Evolutionary conservation across 2,113 vertebrate species (phyloP), one percentile per base, ranked within the genome.

Genomic region (Proterorhinus semilunaris): DNA sequence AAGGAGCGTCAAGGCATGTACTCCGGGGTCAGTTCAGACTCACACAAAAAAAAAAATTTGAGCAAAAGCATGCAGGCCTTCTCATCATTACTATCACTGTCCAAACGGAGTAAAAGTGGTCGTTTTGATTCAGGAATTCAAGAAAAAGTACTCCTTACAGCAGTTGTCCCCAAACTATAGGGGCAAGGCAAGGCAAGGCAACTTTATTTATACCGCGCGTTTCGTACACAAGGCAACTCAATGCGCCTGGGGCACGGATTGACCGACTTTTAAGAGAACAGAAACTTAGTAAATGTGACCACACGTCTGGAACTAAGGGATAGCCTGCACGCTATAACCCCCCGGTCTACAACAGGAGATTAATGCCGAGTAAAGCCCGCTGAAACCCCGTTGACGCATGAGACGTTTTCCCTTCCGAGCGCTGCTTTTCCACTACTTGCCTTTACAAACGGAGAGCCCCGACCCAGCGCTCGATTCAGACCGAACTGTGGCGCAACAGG

Each of bases 401-500:
- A 81, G 79, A 72, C 70, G 50, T 64, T 52, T 13, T 65, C 46
- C 70, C 66, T 48, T 79, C 64, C 59, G 58, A 68, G 77, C 44
- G 15, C 51, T 61, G 5, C 46, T 47, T 45, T 55, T 57, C 21
- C 61, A 36, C 78, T 57, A 59, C 72, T 80, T 65, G 76, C 63
- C 80, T 74, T 64, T 75, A 63, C 46, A 80, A 78, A 78, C 72
- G 62, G 62, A 77, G 78, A 64, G 58, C 70, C 61, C 53, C 79
- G 43, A 71, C 55, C 61, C 57, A 52, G 43, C 36, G 48, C 73
- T 79, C 66, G 74, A 74, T 80, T 66, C 72, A 72, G 82, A 78
- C 74, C 66, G 63, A 71, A 49, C 46, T 79, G 72, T 78, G 84
- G 84, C 80, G 85, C 80, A 88, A 86, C 78, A 79, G 76, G 76